A percentile compares a stretch with the other conserved stretches of the same genome.
phyloP scores from a whole-genome alignment of 2,888 invertebrate species.

The Scotopteryx bipunctaria region DNA sequence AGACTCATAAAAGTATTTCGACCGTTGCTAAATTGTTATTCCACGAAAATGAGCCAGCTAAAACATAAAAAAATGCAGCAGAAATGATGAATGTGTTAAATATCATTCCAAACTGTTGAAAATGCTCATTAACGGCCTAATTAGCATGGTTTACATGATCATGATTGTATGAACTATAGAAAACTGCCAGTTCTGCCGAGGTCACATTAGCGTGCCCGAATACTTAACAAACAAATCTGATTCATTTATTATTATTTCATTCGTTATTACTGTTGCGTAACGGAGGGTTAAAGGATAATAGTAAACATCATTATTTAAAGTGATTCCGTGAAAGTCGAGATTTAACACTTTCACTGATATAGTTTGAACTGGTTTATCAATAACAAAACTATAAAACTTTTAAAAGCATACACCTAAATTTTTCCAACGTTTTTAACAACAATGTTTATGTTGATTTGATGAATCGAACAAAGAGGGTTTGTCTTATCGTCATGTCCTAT shows the following conservation, averaged over 20 bases:
- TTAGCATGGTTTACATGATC: conserved; percentile 66
- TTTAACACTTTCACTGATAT: conserved; percentile 14
- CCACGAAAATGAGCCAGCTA: conserved; percentile 13
- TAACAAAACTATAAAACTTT: background rate
- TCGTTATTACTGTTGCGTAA: conserved; percentile 31
- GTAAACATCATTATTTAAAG: conserved; percentile 15
- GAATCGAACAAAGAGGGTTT: conserved; percentile 3
- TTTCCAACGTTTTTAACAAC: background rate
- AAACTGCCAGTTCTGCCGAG: conserved; percentile 52
- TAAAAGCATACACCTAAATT: background rate
- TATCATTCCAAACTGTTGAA: conserved; percentile 44
- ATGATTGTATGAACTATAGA: conserved; percentile 50
- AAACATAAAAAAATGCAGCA: conserved; percentile 30
- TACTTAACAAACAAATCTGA: conserved; percentile 28
- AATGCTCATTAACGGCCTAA: conserved; percentile 60
- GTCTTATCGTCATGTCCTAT: conserved; percentile 8
- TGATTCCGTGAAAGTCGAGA: conserved; percentile 14
- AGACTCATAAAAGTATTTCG: background rate
- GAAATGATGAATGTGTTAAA: conserved; percentile 45
- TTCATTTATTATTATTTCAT: conserved; percentile 27
- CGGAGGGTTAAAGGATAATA: conserved; percentile 33
- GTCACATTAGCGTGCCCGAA: conserved; percentile 33
- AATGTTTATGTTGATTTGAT: conserved; percentile 7
- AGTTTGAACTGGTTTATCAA: conserved; percentile 14
- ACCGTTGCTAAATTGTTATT: background rate